phyloP scores from a whole-genome alignment of 2,113 vertebrate species.

The Choloepus hoffmanni region DNA sequence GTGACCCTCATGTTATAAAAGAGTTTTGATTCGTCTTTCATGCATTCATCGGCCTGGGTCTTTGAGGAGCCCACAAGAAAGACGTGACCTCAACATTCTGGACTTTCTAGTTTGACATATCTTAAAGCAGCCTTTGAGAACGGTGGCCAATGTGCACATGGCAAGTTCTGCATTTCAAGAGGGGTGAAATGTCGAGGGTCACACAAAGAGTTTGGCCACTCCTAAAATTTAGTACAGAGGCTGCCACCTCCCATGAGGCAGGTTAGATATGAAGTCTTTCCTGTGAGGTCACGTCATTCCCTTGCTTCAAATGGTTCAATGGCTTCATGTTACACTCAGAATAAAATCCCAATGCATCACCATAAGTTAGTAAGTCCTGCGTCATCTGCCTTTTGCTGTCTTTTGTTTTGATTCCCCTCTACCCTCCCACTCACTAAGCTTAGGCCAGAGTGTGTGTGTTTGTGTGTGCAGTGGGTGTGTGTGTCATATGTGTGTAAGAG shows the following conservation, averaged over 20 bases:
- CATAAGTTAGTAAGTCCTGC: neutral
- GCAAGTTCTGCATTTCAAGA: neutral
- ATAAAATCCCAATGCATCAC: neutral
- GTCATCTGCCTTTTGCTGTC: neutral
- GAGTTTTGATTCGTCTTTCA: neutral
- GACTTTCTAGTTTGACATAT: neutral
- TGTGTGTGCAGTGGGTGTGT: neutral
- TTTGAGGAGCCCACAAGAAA: neutral
- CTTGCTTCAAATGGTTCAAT: neutral
- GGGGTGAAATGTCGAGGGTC: neutral
- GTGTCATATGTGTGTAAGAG: too few relatives aligned
- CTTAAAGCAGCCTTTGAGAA: neutral
- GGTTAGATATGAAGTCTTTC: neutral
- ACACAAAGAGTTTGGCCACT: rapidly evolving
- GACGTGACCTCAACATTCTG: neutral
- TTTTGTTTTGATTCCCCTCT: neutral
- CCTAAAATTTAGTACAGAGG: neutral
- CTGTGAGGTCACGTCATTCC: too few relatives aligned
- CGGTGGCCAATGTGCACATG: neutral
- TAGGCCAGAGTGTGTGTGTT: too few relatives aligned
- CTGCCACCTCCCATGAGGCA: neutral
- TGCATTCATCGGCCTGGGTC: neutral
- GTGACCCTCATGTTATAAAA: neutral
- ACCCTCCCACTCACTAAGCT: neutral
- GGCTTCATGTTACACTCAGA: neutral